Percentiles rank a stretch among this genome's conserved stretches.
Evolutionary conservation across 2,113 vertebrate species (phyloP).

Genomic region (Capreolus pygargus): DNA sequence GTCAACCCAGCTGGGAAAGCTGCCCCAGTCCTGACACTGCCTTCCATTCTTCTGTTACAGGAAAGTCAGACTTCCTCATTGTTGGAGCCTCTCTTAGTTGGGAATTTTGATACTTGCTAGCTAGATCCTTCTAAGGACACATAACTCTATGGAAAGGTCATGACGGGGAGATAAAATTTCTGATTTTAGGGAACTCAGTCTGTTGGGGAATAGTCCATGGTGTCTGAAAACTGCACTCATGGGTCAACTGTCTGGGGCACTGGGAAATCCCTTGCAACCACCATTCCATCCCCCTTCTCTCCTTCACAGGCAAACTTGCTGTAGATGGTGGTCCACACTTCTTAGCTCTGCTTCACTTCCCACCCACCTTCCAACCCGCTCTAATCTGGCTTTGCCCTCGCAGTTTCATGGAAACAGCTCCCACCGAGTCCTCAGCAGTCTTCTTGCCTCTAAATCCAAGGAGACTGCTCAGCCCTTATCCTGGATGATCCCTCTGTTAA

Average conservation of each 20-base stretch:
- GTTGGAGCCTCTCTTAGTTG: no score
- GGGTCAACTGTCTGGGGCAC: not conserved
- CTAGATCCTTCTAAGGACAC: not conserved
- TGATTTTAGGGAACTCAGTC: not conserved
- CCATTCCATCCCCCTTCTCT: not conserved
- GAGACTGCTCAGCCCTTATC: not conserved
- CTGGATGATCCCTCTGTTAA: not conserved
- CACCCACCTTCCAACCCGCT: accelerated
- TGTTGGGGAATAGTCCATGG: not conserved
- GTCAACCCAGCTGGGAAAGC: accelerated
- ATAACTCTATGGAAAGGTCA: not conserved
- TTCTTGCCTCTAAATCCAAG: not conserved
- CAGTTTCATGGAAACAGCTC: accelerated
- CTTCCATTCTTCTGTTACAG: not conserved
- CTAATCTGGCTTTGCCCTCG: not conserved
- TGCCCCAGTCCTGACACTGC: not conserved
- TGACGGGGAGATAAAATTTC: not conserved
- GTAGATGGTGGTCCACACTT: accelerated
- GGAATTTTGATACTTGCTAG: not conserved
- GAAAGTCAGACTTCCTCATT: not conserved
- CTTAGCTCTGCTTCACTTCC: accelerated
- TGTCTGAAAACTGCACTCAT: not conserved
- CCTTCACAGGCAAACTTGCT: not conserved
- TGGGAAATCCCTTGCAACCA: not conserved
- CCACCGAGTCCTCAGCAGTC: not conserved